Conservation (phyloP, 1,140 invertebrate species). For the Aleiodes sp. region DNA sequence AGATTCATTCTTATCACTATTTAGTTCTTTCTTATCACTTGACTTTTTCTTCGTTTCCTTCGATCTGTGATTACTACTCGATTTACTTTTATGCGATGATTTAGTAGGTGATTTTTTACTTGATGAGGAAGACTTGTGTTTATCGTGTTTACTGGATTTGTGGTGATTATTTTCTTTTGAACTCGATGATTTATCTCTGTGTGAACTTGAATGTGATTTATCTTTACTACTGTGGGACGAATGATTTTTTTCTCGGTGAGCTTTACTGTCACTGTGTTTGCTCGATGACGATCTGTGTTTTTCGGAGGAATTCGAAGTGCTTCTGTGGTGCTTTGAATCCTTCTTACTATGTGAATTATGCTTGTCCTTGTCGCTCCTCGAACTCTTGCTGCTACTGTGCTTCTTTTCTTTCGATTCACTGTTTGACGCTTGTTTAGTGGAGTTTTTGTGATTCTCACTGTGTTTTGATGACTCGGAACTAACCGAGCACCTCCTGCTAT, state of each 20-base stretch:
- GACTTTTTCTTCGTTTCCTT: slow-evolving; percentile 34
- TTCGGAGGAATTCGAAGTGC: slow-evolving; percentile 39
- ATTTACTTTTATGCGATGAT: slow-evolving; percentile 38
- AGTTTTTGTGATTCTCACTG: slow-evolving; percentile 12
- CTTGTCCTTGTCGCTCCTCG: slow-evolving; percentile 31
- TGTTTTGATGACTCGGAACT: slow-evolving; percentile 7
- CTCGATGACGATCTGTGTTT: slow-evolving; percentile 37
- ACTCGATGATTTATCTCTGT: slow-evolving; percentile 37
- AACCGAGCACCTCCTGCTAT: not conserved
- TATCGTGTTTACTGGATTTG: slow-evolving; percentile 46
- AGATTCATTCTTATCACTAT: slow-evolving; percentile 42
- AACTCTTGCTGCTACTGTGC: slow-evolving; percentile 26
- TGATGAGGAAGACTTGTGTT: slow-evolving; percentile 42
- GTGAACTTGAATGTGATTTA: slow-evolving; percentile 39
- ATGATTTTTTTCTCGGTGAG: slow-evolving; percentile 34
- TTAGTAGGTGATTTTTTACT: slow-evolving; percentile 43
- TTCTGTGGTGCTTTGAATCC: slow-evolving; percentile 39
- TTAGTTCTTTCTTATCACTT: slow-evolving; percentile 37
- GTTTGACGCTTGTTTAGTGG: slow-evolving; percentile 29
- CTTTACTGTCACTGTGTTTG: slow-evolving; percentile 44
- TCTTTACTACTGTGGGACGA: slow-evolving; percentile 39
- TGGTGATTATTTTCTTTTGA: slow-evolving; percentile 43
- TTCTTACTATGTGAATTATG: slow-evolving; percentile 30
- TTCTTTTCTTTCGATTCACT: slow-evolving; percentile 29
- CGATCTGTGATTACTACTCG: slow-evolving; percentile 44